These are phyloP conservation scores for Pyrgilauda ruficollis DNA, from an alignment of 2,113 vertebrate genomes.

Conservation along the genomic window DNA sequence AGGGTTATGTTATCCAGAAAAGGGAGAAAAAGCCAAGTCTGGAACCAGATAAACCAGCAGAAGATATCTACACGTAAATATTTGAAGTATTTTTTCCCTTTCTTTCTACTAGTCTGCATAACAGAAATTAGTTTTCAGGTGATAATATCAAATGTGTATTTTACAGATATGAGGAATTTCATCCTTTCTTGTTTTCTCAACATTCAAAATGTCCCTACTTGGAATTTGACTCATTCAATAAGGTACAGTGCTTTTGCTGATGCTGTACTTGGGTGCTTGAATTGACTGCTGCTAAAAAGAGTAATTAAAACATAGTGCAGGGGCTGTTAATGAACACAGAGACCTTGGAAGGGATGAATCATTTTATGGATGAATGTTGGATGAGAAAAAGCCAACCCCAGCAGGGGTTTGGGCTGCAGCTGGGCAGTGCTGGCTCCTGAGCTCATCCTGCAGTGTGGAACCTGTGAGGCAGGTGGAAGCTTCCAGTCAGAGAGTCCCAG, in stretches of 20 bases:
- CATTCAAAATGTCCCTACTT: constrained; percentile 82
- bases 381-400: neutral
- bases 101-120: neutral
- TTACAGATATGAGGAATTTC: constrained; percentile 96
- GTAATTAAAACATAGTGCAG: neutral
- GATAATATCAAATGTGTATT: constrained; percentile 59
- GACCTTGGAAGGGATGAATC: neutral
- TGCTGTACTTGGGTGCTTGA: constrained; percentile 32
- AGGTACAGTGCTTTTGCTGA: constrained; percentile 77
- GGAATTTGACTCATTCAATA: constrained; percentile 96
- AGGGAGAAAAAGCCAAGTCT: constrained; percentile 91
- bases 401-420: neutral
- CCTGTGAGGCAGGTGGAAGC: neutral
- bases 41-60: constrained; percentile 77
- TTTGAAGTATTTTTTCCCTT: neutral
- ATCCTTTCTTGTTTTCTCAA: constrained; percentile 95
- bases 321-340: neutral
- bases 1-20: constrained; percentile 97
- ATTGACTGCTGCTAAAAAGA: neutral
- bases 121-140: constrained; percentile 27
- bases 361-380: neutral
- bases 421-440: neutral
- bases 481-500: neutral
- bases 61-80: constrained; percentile 94
- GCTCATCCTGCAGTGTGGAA: neutral